phyloP scores from a whole-genome alignment of 2,113 vertebrate species.

The Condylura cristata region DNA sequence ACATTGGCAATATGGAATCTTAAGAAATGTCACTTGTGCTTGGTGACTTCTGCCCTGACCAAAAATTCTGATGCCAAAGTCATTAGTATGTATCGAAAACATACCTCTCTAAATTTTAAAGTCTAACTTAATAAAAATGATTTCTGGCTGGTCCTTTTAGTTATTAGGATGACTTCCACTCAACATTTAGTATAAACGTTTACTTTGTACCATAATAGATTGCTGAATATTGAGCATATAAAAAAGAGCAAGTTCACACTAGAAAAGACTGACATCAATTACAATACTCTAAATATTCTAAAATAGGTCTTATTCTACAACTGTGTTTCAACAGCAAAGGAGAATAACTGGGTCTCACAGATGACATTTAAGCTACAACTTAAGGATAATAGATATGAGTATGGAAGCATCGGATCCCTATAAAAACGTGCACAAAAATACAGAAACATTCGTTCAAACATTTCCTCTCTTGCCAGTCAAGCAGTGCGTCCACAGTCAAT shows the following conservation, averaged over 20 bases:
- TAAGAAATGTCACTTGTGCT: not conserved
- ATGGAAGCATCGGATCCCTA: not conserved
- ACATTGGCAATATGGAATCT: not conserved
- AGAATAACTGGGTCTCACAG: conserved; percentile 18
- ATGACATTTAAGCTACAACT: not conserved
- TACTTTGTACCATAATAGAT: not conserved
- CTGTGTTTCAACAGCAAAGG: not conserved
- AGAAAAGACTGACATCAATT: not conserved
- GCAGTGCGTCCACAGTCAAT: too few relatives aligned
- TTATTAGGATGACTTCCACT: not conserved
- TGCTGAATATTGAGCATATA: not conserved
- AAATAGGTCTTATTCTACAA: not conserved
- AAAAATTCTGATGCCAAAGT: not conserved
- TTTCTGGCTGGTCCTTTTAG: not conserved
- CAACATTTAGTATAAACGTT: not conserved
- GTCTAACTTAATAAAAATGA: not conserved
- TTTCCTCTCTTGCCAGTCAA: not conserved
- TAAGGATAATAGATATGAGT: not conserved
- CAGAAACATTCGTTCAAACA: not conserved
- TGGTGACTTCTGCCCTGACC: not conserved
- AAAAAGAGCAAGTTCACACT: not conserved
- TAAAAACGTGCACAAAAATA: not conserved
- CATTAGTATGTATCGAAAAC: not conserved
- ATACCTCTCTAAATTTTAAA: conserved; percentile 3
- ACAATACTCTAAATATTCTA: not conserved